phyloP scores from a whole-genome alignment of 2,113 vertebrate species.

The Macquaria australasica region DNA sequence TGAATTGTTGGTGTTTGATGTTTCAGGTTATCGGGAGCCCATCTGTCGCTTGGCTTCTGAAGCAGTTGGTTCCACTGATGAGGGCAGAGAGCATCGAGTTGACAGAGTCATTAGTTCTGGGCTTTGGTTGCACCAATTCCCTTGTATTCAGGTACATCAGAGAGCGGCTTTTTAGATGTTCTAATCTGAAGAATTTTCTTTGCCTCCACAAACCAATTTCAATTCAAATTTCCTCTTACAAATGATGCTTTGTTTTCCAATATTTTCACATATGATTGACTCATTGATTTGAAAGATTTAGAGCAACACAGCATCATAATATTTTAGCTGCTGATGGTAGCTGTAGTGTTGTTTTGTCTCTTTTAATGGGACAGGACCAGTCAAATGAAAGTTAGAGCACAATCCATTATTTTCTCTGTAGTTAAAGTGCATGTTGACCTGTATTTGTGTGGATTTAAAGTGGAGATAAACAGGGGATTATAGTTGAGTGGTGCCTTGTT shows the following conservation, averaged over 20 bases:
- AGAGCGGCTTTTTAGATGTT: not conserved
- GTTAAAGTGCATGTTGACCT: conserved; percentile 56
- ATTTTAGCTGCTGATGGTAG: not conserved
- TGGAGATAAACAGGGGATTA: conserved; percentile 59
- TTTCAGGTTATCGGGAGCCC: conserved; percentile 93
- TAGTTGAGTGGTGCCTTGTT: conserved; percentile 82
- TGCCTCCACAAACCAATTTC: not conserved
- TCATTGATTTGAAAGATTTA: not conserved
- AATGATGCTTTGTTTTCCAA: not conserved
- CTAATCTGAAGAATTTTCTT: not conserved
- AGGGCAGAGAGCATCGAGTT: conserved; percentile 97
- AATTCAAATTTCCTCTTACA: not conserved
- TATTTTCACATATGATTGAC: not conserved
- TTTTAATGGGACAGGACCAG: conserved; percentile 12
- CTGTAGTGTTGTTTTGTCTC: not conserved
- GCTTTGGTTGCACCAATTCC: conserved; percentile 96
- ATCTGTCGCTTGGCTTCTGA: conserved; percentile 95
- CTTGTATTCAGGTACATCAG: conserved; percentile 94
- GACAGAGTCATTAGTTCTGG: conserved; percentile 96
- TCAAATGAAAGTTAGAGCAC: conserved; percentile 81
- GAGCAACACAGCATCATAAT: not conserved
- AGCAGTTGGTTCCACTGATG: conserved; percentile 98
- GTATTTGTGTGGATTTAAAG: conserved; percentile 56
- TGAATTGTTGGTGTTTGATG: conserved; percentile 45
- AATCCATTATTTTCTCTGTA: conserved; percentile 50